These are phyloP conservation scores for Tetranychus truncatus DNA, from an alignment of 2,888 invertebrate species.

Conservation along the genomic window DNA sequence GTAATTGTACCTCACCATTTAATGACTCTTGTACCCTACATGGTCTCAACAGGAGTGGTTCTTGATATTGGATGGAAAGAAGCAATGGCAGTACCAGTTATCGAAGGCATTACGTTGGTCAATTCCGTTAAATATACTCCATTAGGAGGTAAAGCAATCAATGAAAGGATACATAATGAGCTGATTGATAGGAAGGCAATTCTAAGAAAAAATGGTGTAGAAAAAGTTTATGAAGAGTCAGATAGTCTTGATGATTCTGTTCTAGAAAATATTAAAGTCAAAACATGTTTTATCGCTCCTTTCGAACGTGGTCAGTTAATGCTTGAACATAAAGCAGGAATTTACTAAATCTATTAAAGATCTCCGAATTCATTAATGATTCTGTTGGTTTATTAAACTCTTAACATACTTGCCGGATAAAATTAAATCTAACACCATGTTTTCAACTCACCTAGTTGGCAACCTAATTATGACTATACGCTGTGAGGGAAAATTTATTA, in stretches of 20 bases:
- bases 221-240: slow-evolving; percentile 10
- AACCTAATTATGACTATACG: not conserved
- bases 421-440: no score
- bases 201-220: slow-evolving; percentile 4
- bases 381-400: no score
- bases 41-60: slow-evolving; percentile 59
- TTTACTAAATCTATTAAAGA: not conserved
- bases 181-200: slow-evolving; percentile 17
- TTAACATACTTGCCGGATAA: no score
- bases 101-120: slow-evolving; percentile 65
- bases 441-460: not conserved
- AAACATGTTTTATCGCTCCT: slow-evolving; percentile 70
- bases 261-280: slow-evolving; percentile 29
- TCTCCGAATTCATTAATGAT: no score
- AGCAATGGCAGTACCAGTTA: slow-evolving; percentile 59
- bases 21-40: slow-evolving; percentile 61
- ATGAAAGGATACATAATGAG: slow-evolving; percentile 29
- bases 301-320: slow-evolving; percentile 45
- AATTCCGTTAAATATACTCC: slow-evolving; percentile 62
- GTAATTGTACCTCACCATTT: slow-evolving; percentile 64
- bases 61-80: slow-evolving; percentile 72
- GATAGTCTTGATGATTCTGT: slow-evolving; percentile 9
- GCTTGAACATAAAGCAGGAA: slow-evolving; percentile 13
- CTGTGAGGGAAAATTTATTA: no score
- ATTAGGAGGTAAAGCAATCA: slow-evolving; percentile 48